A percentile compares a stretch with the other conserved stretches of the same genome.
Evolutionary conservation across 2,888 invertebrate genomes (phyloP).

Genomic region (Watsonalla cultraria): DNA sequence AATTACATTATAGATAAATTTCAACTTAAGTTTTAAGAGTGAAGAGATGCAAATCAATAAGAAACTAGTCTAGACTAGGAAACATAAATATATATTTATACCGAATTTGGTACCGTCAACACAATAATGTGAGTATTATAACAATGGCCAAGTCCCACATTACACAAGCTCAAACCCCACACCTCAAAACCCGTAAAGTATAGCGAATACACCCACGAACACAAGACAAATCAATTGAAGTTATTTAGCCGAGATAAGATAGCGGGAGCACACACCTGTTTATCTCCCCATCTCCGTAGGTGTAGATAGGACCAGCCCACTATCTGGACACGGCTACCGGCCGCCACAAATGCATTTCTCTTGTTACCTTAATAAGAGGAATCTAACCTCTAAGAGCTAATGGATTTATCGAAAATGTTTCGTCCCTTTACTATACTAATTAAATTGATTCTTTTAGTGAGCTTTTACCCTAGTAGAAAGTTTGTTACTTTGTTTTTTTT

Average conservation of each 20-base stretch:
- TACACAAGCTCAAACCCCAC: neutral
- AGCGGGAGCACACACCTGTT: slow-evolving; percentile 45
- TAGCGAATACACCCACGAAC: neutral
- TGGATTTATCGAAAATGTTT: slow-evolving; percentile 13
- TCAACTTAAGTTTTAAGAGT: too few relatives aligned
- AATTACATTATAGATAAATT: too few relatives aligned
- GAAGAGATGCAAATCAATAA: too few relatives aligned
- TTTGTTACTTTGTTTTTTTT: slow-evolving; percentile 2
- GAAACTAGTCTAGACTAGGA: too few relatives aligned
- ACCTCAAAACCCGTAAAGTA: neutral
- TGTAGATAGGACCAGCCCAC: slow-evolving; percentile 51
- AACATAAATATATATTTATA: neutral
- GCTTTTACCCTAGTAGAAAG: slow-evolving; percentile 15
- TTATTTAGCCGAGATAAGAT: slow-evolving; percentile 3
- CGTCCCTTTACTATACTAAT: neutral
- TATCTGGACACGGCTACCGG: slow-evolving; percentile 51
- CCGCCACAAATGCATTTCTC: slow-evolving; percentile 70
- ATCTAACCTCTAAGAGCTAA: slow-evolving; percentile 22
- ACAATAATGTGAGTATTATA: too few relatives aligned
- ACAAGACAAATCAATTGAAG: slow-evolving; percentile 2
- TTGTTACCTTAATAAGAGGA: slow-evolving; percentile 63
- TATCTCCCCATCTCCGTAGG: slow-evolving; percentile 57
- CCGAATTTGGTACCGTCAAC: too few relatives aligned
- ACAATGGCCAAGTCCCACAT: too few relatives aligned
- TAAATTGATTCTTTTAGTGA: slow-evolving; percentile 15